Base-by-base conservation (phyloP, 2,113 vertebrate species). In the Pyxicephalus adspersus region DNA sequence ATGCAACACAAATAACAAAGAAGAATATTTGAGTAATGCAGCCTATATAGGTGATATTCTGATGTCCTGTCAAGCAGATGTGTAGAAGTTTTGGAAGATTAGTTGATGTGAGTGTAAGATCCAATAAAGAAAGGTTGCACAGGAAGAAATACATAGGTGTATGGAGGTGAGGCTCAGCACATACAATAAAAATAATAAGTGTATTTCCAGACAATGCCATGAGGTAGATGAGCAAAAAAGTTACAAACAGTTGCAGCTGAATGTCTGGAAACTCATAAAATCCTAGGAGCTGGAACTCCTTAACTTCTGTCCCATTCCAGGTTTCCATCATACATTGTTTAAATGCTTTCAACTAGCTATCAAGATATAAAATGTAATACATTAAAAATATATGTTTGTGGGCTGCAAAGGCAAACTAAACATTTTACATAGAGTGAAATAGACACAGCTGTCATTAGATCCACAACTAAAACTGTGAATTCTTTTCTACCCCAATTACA, bases 11-110 rank as follows among this genome's bases (percentile, higher is more conserved):
- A 1, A 18, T 16, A 19, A 81, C 51, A 18, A 75, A 17, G 18
- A 81, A 57, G 45, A 55, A 81, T 28, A 74, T 65, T 22, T 81
- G 80, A 25, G 26, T 9, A 3, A 74, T 18, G 25, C 80, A 81
- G 0, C 61, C 23, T 2, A 5, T 45, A 61, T 52, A 75, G 34
- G 84, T 72, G 18, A 86, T 76, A 5, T 72, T 76, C 8, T 63
- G 67, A 17, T 60, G 15, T 6, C 26, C 64, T 4, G 61, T 38
- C n/a, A 70, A 68, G 73, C 50, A 65, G 77, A 23, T 83, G 80
- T 18, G 84, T 83, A 74, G 80, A 65, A 65, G 83, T 83, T 66
- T 84, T 50, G 54, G 83, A 50, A 45, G 83, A 83, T 22, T 83
- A 11, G 71, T 4, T 38, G 11, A 38, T 9, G 38, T 6, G 38